Conservation (phyloP, 2,888 invertebrate species). For the Cephalotes varians region DNA sequence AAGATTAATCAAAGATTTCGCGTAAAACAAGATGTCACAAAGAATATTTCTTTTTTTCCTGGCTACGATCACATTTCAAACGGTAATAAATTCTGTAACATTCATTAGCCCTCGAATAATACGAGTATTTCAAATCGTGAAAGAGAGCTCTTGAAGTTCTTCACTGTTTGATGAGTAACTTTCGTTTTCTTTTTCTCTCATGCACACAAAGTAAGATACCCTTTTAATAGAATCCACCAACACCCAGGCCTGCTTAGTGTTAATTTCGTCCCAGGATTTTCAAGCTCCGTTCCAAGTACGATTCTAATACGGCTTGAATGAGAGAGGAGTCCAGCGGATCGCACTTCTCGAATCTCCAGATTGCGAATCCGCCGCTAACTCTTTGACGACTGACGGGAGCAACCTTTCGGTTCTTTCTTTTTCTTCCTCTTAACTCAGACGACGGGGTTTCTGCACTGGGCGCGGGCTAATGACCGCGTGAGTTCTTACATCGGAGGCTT, state of each 20-base stretch:
- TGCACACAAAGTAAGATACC: neutral
- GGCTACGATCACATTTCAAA: slow-evolving; percentile 20
- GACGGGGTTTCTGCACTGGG: slow-evolving; percentile 31
- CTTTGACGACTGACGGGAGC: slow-evolving; percentile 48
- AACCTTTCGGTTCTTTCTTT: neutral
- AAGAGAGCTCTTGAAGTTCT: neutral
- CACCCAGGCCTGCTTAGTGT: neutral
- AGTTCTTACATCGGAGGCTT: slow-evolving; percentile 29
- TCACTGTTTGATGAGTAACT: neutral
- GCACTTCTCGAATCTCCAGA: slow-evolving; percentile 29
- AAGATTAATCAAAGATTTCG: neutral
- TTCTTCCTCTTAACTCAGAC: slow-evolving; percentile 16
- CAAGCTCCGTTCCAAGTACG: slow-evolving; percentile 69
- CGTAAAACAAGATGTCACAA: neutral
- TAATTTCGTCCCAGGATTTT: slow-evolving; percentile 41
- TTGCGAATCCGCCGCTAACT: slow-evolving; percentile 32
- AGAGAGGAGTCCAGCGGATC: neutral
- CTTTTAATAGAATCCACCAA: slow-evolving; percentile 10
- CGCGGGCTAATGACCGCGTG: slow-evolving; percentile 44
- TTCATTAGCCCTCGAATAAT: neutral
- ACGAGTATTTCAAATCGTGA: neutral
- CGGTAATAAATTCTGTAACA: neutral
- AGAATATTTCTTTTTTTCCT: neutral
- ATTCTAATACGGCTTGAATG: slow-evolving; percentile 68
- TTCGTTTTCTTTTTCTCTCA: neutral